These are phyloP conservation scores for Leptodactylus fuscus DNA, from an alignment of 2,113 vertebrate genomes.

Conservation along the genomic window DNA sequence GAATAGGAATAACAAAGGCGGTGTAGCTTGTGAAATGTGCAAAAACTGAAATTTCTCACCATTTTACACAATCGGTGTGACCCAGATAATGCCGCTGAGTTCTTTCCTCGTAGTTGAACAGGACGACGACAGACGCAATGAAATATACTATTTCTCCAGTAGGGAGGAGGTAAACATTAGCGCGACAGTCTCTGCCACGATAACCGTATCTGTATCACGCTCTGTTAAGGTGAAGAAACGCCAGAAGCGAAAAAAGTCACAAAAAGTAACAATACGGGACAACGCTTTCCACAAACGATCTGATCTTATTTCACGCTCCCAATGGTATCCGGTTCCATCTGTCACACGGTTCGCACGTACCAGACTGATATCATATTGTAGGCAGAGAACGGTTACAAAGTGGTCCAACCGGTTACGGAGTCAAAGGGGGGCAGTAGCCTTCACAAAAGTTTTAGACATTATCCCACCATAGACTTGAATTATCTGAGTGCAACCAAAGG, in stretches of 20 bases:
- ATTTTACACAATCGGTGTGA: conserved; percentile 97
- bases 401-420: background rate
- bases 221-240: conserved; percentile 73
- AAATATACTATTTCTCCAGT: conserved; percentile 97
- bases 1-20: background rate
- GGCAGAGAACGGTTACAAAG: background rate
- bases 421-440: background rate
- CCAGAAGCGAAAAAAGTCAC: background rate
- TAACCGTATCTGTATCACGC: conserved; percentile 86
- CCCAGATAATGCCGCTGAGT: conserved; percentile 95
- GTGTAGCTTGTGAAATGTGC: background rate
- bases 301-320: background rate
- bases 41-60: conserved; percentile 82
- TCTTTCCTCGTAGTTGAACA: conserved; percentile 94
- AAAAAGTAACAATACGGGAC: background rate
- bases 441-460: no score
- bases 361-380: background rate
- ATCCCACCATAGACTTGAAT: no score
- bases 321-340: background rate
- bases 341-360: background rate
- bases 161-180: conserved; percentile 94
- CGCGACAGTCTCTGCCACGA: conserved; percentile 92
- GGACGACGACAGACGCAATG: conserved; percentile 91
- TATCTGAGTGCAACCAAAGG: no score
- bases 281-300: no score